phyloP scores from a whole-genome alignment of 1,140 invertebrate species.

The Diabrotica undecimpunctata region DNA sequence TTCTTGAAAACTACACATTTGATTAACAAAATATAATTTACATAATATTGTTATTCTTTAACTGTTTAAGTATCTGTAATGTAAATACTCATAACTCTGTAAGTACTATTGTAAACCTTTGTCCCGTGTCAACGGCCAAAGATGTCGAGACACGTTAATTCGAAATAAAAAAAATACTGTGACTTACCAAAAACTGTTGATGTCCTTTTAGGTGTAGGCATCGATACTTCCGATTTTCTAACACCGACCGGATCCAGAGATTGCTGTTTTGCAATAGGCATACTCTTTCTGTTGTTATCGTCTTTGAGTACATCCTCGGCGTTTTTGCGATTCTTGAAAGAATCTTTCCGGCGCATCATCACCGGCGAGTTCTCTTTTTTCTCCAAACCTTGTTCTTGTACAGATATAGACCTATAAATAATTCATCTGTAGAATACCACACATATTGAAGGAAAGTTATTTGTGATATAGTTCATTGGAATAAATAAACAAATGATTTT shows the following conservation, averaged over 20 bases:
- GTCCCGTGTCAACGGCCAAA: too few relatives aligned
- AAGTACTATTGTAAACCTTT: too few relatives aligned
- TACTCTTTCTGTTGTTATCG: constrained; percentile 51
- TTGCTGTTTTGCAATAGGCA: constrained; percentile 53
- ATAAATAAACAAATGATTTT: constrained; percentile 28
- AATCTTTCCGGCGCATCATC: constrained; percentile 56
- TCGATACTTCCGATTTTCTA: constrained; percentile 47
- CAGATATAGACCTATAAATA: constrained; percentile 41
- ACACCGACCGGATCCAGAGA: constrained; percentile 49
- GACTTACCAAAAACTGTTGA: constrained; percentile 78
- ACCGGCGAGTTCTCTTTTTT: constrained; percentile 67
- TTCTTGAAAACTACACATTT: too few relatives aligned
- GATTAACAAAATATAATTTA: too few relatives aligned
- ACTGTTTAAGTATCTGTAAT: neutral
- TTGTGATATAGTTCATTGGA: neutral
- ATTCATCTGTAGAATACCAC: too few relatives aligned
- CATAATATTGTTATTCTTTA: too few relatives aligned
- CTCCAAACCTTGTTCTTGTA: constrained; percentile 57
- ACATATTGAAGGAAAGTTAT: neutral
- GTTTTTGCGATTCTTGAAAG: constrained; percentile 41
- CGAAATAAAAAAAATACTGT: constrained; percentile 10
- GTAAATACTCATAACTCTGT: too few relatives aligned
- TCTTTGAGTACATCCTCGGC: constrained; percentile 54
- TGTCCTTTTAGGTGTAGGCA: constrained; percentile 68
- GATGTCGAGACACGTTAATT: too few relatives aligned